Percentiles rank a stretch among this genome's conserved stretches.
These are phyloP conservation scores for Piscicola geometra DNA, from an alignment of 2,888 invertebrate genomes.

Conservation along the genomic window DNA sequence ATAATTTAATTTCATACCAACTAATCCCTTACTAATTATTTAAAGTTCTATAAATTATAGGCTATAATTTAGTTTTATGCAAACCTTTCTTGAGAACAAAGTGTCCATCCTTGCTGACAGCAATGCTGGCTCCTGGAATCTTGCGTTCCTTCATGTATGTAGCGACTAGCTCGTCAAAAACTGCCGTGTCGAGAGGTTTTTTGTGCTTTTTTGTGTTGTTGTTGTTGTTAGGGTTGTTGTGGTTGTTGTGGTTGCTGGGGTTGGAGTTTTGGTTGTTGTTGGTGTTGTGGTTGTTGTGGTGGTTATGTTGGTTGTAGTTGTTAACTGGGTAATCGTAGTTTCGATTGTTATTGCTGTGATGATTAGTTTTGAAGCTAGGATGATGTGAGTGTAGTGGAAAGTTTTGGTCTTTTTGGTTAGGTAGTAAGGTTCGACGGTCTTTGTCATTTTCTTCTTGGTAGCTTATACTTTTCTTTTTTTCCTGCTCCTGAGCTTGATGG, in stretches of 20 bases:
- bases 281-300: no score
- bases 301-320: neutral
- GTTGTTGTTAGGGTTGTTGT: neutral
- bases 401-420: no score
- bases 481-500: no score
- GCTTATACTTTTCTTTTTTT: no score
- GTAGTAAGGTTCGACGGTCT: no score
- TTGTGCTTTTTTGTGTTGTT: neutral
- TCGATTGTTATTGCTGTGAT: neutral
- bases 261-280: neutral
- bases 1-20: no score
- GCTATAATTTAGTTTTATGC: no score
- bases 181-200: neutral
- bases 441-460: no score
- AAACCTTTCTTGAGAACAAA: slow-evolving; percentile 42
- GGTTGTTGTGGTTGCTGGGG: neutral
- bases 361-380: no score
- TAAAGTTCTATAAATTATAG: no score
- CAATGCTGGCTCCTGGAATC: slow-evolving; percentile 42
- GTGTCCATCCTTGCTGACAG: slow-evolving; percentile 40
- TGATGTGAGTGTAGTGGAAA: no score
- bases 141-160: slow-evolving; percentile 42
- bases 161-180: slow-evolving; percentile 40
- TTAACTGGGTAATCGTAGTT: neutral
- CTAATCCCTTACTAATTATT: no score